Conservation (phyloP, 1,140 invertebrate species). For the Drosophila micromelanica region DNA sequence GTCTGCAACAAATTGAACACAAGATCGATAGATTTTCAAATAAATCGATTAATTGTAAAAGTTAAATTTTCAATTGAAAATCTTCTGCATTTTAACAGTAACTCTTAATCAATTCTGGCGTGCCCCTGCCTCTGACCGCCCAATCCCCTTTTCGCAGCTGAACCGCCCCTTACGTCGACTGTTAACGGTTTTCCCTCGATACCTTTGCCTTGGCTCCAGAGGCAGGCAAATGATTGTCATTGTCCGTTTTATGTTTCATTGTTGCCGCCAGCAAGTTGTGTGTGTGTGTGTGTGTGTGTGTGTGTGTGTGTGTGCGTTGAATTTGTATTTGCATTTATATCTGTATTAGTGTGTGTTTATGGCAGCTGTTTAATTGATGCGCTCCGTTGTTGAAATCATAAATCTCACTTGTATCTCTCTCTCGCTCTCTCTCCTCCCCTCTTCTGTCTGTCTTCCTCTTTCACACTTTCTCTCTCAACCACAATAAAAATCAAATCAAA, state of each 20-base stretch:
- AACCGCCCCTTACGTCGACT: constrained; percentile 18
- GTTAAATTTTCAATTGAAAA: not conserved
- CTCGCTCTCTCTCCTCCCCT: not conserved
- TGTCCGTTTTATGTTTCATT: constrained; percentile 52
- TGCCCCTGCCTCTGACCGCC: not conserved
- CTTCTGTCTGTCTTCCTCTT: not conserved
- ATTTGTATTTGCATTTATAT: constrained; percentile 18
- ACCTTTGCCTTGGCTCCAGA: not conserved
- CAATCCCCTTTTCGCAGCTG: not conserved
- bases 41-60: not conserved
- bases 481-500: constrained; percentile 69
- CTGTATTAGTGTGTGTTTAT: constrained; percentile 27
- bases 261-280: not conserved
- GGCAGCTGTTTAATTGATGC: constrained; percentile 53
- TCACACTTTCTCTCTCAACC: constrained; percentile 1
- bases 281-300: not conserved
- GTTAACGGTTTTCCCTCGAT: constrained; percentile 10
- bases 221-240: constrained; percentile 52
- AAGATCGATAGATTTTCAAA: not conserved
- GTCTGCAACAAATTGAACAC: not conserved
- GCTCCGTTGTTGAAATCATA: constrained; percentile 43
- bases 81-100: not conserved
- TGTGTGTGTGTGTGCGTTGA: constrained; percentile 1
- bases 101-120: not conserved
- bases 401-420: constrained; percentile 39